Evolutionary conservation across 2,888 invertebrate species (phyloP), one percentile per base, ranked within the genome.

Genomic region (Heliconius erato): DNA sequence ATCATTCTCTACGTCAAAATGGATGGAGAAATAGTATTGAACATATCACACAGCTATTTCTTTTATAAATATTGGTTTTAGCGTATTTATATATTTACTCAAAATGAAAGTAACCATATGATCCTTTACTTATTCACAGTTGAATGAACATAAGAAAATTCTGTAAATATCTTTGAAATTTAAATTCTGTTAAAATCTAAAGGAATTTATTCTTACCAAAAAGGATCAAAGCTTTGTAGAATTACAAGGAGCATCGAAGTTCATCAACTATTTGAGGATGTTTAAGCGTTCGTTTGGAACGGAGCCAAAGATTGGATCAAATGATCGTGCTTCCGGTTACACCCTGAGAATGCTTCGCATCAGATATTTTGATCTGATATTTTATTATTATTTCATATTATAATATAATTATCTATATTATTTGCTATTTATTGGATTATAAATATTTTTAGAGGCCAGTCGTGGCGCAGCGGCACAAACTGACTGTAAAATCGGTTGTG

Each of bases 201-300:
- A 72, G 74, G 59, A 74, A 74, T 74, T 32, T 59, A 59, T 74
- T 59, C 74, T 59, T n/a, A 59, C 28, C 14, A 32, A 28, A 74
- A 54, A 74, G 35, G 74, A 59, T 74, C 32, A 74, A 74, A 59
- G 54, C 54, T 35, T 59, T 59, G 26, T n/a, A 67, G 78, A 63
- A 67, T 67, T 19, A 78, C 35, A 78, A 67, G 67, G 28, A 78
- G 40, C 40, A 28, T 67, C 44, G 44, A 67, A 78, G 65, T 78
- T 78, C 78, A 59, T 59, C 74, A 74, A 59, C 44, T 78, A 78
- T 65, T 67, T 78, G 79, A 82, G 82, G 72, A 78, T 14, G 77
- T 63, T 79, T 72, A 77, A 81, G 71, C 63, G 77, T 74, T 83
- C 74, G 79, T 67, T 83, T 83, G 83, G 83, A 81, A 44, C 14